Evolutionary conservation across 2,113 vertebrate species (phyloP).

Genomic region (Hipposideros armiger): DNA sequence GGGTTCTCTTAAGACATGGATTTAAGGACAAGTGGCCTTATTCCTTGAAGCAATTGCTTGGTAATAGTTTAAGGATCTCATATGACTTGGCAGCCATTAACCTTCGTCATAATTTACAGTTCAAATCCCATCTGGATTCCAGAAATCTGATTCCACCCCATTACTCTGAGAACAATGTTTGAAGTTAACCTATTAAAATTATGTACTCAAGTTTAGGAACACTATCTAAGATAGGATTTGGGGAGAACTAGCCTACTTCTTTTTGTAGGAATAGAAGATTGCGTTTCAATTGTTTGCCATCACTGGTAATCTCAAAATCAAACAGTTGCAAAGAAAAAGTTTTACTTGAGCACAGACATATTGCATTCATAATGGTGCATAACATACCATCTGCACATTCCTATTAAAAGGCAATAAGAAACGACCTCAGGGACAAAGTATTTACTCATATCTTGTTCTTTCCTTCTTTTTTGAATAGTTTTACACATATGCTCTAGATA

Average conservation of each 20-base stretch:
- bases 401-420: slow-evolving; percentile 35
- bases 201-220: background rate
- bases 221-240: slow-evolving; percentile 16
- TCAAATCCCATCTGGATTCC: background rate
- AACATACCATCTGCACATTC: background rate
- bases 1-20: background rate
- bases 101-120: background rate
- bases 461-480: slow-evolving; percentile 22
- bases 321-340: slow-evolving; percentile 10
- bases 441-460: slow-evolving; percentile 30
- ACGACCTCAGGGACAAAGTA: background rate
- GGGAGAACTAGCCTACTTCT: background rate
- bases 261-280: background rate
- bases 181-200: slow-evolving; percentile 15
- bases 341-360: slow-evolving; percentile 26
- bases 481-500: background rate
- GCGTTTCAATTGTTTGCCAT: background rate
- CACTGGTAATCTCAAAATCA: slow-evolving; percentile 18
- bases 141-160: background rate
- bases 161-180: slow-evolving; percentile 15
- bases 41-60: background rate
- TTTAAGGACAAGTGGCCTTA: background rate
- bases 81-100: background rate
- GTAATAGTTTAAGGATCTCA: background rate
- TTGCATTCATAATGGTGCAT: background rate